A percentile compares a stretch with the other conserved stretches of the same genome.
Conservation (phyloP, 2,888 invertebrate genomes). For the Agrilus biguttatus region DNA sequence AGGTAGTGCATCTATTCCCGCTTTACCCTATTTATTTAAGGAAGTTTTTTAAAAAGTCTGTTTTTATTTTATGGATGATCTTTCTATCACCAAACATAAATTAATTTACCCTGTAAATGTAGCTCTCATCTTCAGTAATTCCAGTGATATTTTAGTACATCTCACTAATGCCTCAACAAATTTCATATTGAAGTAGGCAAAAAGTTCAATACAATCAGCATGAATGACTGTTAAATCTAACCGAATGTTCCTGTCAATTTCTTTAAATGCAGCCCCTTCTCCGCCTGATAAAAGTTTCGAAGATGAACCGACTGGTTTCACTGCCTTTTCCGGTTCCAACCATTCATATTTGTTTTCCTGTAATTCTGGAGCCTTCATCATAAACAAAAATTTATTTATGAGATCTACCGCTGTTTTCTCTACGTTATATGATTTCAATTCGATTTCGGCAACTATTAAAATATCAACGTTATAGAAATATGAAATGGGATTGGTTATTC, state of each 20-base stretch:
- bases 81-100: no score
- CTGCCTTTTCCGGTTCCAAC: slow-evolving; percentile 47
- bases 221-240: slow-evolving; percentile 45
- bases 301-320: slow-evolving; percentile 44
- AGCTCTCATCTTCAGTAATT: slow-evolving; percentile 49
- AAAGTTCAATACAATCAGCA: slow-evolving; percentile 67
- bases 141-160: slow-evolving; percentile 58
- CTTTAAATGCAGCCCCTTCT: slow-evolving; percentile 48
- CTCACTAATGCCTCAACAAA: slow-evolving; percentile 60
- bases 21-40: no score
- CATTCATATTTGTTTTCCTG: slow-evolving; percentile 45
- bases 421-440: slow-evolving; percentile 47
- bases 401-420: slow-evolving; percentile 66
- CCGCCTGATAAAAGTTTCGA: slow-evolving; percentile 38
- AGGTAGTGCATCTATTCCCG: no score
- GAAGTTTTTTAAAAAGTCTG: no score
- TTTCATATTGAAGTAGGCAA: slow-evolving; percentile 64
- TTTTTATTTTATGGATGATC: no score
- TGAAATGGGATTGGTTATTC: no score
- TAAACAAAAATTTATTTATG: slow-evolving; percentile 58
- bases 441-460: slow-evolving; percentile 32
- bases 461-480: neutral
- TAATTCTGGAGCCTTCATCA: slow-evolving; percentile 42
- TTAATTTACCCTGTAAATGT: slow-evolving; percentile 18
- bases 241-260: slow-evolving; percentile 44